A percentile compares a stretch with the other conserved stretches of the same genome.
These are phyloP conservation scores for Paratilapia polleni DNA, from an alignment of 2,113 vertebrate genomes.

Conservation along the genomic window DNA sequence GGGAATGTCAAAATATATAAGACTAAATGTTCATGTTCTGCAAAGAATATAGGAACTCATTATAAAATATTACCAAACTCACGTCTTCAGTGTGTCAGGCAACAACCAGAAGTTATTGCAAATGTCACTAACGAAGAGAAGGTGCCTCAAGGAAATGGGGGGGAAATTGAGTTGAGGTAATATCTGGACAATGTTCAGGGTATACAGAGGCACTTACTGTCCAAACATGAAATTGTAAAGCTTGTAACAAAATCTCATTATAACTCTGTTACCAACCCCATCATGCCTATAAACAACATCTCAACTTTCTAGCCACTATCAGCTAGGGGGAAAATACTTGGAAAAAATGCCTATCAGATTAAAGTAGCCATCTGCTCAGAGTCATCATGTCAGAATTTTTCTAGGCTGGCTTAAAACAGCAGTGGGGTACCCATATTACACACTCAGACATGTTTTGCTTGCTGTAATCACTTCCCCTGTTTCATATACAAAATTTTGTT, in stretches of 20 bases:
- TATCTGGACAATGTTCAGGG: constrained; percentile 50
- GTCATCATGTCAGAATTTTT: not conserved
- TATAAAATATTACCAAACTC: not conserved
- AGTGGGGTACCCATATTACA: not conserved
- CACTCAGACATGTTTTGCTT: not conserved
- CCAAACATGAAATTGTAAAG: constrained; percentile 10
- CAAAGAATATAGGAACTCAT: not conserved
- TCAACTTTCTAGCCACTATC: constrained; percentile 22
- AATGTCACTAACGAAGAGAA: constrained; percentile 28
- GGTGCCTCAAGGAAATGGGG: not conserved
- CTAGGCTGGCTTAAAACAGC: not conserved
- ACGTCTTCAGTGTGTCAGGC: not conserved
- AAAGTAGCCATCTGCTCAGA: not conserved
- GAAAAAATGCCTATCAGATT: not conserved
- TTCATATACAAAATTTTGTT: not conserved
- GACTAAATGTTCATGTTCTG: constrained; percentile 2
- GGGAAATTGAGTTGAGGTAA: constrained; percentile 36
- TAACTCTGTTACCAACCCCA: not conserved
- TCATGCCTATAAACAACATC: constrained; percentile 3
- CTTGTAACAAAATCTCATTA: constrained; percentile 10
- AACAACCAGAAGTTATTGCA: constrained; percentile 1
- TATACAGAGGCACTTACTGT: not conserved
- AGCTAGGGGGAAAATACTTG: not conserved
- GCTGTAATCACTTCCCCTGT: not conserved
- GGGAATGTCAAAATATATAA: constrained; percentile 20